A percentile compares a stretch with the other conserved stretches of the same genome.
phyloP scores from a whole-genome alignment of 2,113 vertebrate species.

The Forbesichthys agassizii region DNA sequence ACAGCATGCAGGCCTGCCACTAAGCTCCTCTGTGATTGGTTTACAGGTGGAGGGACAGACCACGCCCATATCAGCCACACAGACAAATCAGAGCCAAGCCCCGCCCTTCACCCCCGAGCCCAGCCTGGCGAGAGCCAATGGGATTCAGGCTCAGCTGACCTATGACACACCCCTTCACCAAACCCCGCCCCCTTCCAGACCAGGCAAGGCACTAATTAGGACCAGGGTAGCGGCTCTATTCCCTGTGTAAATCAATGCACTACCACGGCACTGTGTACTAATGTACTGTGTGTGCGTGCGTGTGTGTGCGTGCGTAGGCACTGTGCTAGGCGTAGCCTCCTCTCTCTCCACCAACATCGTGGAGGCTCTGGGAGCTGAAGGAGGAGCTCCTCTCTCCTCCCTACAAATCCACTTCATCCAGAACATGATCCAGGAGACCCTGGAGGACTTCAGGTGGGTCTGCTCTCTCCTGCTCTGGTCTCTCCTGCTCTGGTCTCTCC shows the following conservation, averaged over 20 bases:
- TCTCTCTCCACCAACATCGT: constrained; percentile 85
- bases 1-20: neutral
- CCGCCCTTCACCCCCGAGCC: constrained; percentile 73
- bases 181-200: constrained; percentile 48
- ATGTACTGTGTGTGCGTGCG: neutral
- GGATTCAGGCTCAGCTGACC: constrained; percentile 71
- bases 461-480: neutral
- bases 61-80: constrained; percentile 44
- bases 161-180: constrained; percentile 74
- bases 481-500: no score
- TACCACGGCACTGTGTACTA: constrained; percentile 10
- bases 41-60: constrained; percentile 31
- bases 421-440: constrained; percentile 94
- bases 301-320: constrained; percentile 8
- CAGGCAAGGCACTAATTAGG: constrained; percentile 41
- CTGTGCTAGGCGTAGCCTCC: constrained; percentile 73
- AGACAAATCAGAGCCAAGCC: constrained; percentile 49
- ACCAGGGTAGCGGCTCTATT: no score
- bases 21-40: constrained; percentile 8
- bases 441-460: constrained; percentile 92
- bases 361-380: constrained; percentile 79
- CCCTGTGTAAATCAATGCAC: no score
- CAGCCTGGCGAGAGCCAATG: constrained; percentile 75
- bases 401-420: constrained; percentile 93
- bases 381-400: constrained; percentile 85